These are phyloP conservation scores for Cryptus viduatorius DNA, from an alignment of 2,888 invertebrate species.

Conservation along the genomic window DNA sequence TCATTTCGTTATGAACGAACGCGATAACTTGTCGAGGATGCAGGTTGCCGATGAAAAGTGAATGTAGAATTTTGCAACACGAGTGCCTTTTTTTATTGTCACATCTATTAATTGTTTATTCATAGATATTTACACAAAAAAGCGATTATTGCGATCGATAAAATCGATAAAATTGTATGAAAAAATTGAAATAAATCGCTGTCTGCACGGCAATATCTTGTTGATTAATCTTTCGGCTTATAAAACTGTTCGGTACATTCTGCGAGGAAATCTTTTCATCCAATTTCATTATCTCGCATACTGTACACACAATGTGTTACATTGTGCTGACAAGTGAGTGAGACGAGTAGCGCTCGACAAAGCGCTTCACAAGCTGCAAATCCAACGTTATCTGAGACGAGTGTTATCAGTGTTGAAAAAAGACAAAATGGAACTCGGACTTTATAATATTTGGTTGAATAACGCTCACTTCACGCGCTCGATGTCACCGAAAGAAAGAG, in stretches of 20 bases:
- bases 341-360: slow-evolving; percentile 3
- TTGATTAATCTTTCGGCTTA: not conserved
- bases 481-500: not conserved
- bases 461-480: slow-evolving; percentile 56
- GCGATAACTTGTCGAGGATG: not conserved
- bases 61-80: not conserved
- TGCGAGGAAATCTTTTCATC: slow-evolving; percentile 5
- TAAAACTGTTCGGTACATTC: slow-evolving; percentile 6
- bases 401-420: slow-evolving; percentile 13
- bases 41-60: not conserved
- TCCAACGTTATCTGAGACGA: slow-evolving; percentile 21
- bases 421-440: slow-evolving; percentile 7
- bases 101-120: not conserved
- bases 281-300: slow-evolving; percentile 9
- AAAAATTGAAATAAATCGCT: not conserved
- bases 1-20: not conserved
- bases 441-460: slow-evolving; percentile 16
- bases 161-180: slow-evolving; percentile 8
- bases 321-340: not conserved
- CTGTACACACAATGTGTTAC: slow-evolving; percentile 17
- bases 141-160: not conserved
- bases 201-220: not conserved
- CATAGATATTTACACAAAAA: not conserved
- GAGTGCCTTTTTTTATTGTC: not conserved
- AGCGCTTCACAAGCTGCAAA: slow-evolving; percentile 9